Evolutionary conservation across 2,797 vertebrate species (phyloP), one percentile per base, ranked within the genome.

Genomic region (Eospalax fontanierii): DNA sequence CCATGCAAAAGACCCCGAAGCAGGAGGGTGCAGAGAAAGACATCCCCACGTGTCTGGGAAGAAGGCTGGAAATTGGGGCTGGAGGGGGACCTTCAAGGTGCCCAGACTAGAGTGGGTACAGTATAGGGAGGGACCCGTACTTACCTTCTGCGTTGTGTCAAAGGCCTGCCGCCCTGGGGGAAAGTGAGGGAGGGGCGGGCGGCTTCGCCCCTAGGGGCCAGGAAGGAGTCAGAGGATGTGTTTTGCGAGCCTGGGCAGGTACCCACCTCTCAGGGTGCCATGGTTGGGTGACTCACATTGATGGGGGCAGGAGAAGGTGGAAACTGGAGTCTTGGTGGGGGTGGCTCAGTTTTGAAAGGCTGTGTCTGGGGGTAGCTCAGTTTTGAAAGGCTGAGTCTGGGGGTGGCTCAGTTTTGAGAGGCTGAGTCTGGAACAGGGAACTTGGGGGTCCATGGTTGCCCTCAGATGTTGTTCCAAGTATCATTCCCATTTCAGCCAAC

Each of bases 281-380:
- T 0, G 65, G 33, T 8, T 61, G 83, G 33, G 38, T 97, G 97
- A 97, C 85, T 96, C 97, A 97, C 57, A 59, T 63, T n/a, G 89
- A 90, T 14, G 54, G 40, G 50, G 80, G 95, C 93, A 43, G 76
- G 71, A 96, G 71, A 38, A 61, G 61, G 24, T 1, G 9, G 57
- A 76, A 63, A 74, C 2, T 5, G 90, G 38, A 82, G 59, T 65
- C 63, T 3, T n/a, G 50, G 28, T 63, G 15, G 35, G 18, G 14
- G 7, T 30, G 65, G 76, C 81, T 94, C 46, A 54, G 50, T 54
- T 54, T 3, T 24, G 50, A 57, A 79, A 33, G 76, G 74, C 5
- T 81, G 79, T 30, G 79, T 33, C 15, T 35, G 70, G 46, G 18
- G 14, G 7, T 30, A 59, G 76, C 81, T 94, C 46, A 54, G 50